phyloP scores from a whole-genome alignment of 2,113 vertebrate species.

The Callipepla californica region DNA sequence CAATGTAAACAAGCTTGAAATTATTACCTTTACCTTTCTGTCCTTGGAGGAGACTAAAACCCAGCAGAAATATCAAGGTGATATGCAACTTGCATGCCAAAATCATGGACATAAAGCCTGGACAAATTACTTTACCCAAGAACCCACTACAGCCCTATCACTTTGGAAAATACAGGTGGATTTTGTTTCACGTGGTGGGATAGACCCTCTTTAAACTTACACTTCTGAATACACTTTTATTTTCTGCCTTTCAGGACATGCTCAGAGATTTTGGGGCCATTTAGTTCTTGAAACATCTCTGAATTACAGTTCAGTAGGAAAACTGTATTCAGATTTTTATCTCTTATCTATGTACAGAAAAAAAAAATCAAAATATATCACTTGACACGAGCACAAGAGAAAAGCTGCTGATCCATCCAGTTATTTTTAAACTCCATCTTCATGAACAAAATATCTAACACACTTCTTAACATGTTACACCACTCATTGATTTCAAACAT shows the following conservation, averaged over 20 bases:
- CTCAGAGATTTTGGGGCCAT: neutral
- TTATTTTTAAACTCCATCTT: conserved; percentile 57
- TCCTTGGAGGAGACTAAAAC: neutral
- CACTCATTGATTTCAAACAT: conserved; percentile 18
- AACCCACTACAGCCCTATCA: neutral
- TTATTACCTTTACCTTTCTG: neutral
- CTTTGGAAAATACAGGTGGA: neutral
- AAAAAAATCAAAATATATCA: conserved; percentile 72
- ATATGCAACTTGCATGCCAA: neutral
- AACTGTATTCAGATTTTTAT: conserved; percentile 60
- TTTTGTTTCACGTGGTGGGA: accelerated
- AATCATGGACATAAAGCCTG: neutral
- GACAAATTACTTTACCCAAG: neutral
- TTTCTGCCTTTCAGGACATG: neutral
- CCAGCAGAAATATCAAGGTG: neutral
- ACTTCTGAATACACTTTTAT: neutral
- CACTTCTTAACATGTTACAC: conserved; percentile 52
- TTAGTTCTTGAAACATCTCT: conserved; percentile 12
- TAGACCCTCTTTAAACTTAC: neutral
- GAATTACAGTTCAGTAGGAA: conserved; percentile 57
- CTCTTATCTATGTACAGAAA: conserved; percentile 14
- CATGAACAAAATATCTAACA: conserved; percentile 49
- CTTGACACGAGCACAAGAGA: conserved; percentile 49
- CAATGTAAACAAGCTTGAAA: neutral
- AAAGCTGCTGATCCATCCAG: conserved; percentile 57